phyloP scores from a whole-genome alignment of 2,797 vertebrate genomes.

The Macropus fuliginosus region DNA sequence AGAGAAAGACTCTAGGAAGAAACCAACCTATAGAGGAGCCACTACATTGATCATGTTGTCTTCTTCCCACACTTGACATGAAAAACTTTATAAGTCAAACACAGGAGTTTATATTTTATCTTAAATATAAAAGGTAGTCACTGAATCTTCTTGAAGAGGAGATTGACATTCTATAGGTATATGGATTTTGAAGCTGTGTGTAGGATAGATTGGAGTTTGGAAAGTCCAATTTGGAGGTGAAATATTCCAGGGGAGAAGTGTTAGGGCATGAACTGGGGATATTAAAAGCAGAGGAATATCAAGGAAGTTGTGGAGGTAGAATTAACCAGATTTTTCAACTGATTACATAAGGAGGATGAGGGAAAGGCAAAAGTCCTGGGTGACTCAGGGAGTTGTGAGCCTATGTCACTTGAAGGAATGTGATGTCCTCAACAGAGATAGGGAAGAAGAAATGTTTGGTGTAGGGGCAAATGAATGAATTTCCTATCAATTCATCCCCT shows the following conservation, averaged over 20 bases:
- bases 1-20: background rate
- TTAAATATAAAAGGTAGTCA: background rate
- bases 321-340: background rate
- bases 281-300: background rate
- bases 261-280: background rate
- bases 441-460: background rate
- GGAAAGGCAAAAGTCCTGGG: background rate
- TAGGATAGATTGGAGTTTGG: background rate
- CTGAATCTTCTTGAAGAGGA: background rate
- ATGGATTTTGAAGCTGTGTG: background rate
- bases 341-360: background rate
- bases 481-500: background rate
- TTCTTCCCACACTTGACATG: background rate
- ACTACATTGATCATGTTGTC: background rate
- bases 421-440: background rate
- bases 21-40: background rate
- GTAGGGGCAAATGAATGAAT: background rate
- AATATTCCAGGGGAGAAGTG: background rate
- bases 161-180: background rate
- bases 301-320: background rate
- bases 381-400: background rate
- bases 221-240: background rate
- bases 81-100: background rate
- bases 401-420: background rate
- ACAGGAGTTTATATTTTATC: background rate